phyloP scores from a whole-genome alignment of 1,140 invertebrate species.

The Meloidogyne exigua region DNA sequence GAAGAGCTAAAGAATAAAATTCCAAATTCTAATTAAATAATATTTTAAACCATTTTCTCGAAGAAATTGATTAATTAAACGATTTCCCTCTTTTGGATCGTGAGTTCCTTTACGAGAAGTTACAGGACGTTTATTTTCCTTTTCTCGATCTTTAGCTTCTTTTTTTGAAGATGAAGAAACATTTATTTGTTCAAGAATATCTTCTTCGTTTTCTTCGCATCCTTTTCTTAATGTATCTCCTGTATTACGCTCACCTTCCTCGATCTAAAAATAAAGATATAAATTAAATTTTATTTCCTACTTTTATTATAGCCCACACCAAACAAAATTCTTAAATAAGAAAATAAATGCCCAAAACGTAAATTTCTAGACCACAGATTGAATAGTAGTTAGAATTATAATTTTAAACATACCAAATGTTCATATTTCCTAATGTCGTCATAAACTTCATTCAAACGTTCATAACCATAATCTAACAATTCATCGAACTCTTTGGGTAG shows the following conservation, averaged over 20 bases:
- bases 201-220: too few species aligned
- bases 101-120: neutral
- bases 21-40: too few species aligned
- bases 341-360: too few species aligned
- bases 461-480: constrained; percentile 20
- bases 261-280: constrained; percentile 9
- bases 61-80: constrained; percentile 15
- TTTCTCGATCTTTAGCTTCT: neutral
- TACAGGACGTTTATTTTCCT: constrained; percentile 11
- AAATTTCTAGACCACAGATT: too few species aligned
- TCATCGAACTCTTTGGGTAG: constrained; percentile 7
- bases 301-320: too few species aligned
- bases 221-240: neutral
- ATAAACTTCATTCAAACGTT: constrained; percentile 19
- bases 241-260: neutral
- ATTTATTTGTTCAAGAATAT: neutral
- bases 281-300: too few species aligned
- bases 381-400: neutral
- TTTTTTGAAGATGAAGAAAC: neutral
- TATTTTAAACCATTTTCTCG: constrained; percentile 12
- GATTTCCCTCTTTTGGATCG: constrained; percentile 7
- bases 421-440: constrained; percentile 19
- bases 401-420: neutral
- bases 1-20: constrained; percentile 26
- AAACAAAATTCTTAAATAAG: too few species aligned